Conservation (phyloP, 2,113 vertebrate species). For the Ascaphus truei region DNA sequence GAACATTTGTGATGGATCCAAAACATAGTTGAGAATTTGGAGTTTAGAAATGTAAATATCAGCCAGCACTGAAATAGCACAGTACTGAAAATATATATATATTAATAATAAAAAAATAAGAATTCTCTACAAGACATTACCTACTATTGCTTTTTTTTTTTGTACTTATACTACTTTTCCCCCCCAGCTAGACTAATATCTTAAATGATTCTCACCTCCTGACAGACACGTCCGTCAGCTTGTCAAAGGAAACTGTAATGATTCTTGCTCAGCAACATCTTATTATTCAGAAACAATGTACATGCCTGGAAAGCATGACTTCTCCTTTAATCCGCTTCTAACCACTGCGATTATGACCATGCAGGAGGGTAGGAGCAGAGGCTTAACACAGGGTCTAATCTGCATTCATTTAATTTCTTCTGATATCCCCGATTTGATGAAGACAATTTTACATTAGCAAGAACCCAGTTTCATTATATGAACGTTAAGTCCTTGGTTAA, state of each 20-base stretch:
- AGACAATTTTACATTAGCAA: no score
- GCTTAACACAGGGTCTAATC: neutral
- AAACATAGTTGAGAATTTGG: no score
- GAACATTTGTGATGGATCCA: no score
- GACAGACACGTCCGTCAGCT: neutral
- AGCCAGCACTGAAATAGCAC: no score
- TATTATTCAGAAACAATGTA: neutral
- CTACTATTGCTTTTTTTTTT: constrained; percentile 1
- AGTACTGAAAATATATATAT: no score
- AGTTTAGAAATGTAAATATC: no score
- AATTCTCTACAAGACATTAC: no score
- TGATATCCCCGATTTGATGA: neutral
- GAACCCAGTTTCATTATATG: no score
- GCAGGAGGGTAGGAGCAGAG: constrained; percentile 1
- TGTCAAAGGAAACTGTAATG: constrained; percentile 1
- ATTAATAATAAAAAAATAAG: no score
- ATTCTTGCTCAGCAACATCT: constrained; percentile 1
- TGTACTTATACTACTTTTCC: neutral
- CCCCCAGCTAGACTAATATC: neutral
- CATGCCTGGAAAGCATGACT: neutral
- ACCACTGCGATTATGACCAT: constrained; percentile 2
- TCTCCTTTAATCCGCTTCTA: constrained; percentile 8
- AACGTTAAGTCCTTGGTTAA: no score
- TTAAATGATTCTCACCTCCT: neutral
- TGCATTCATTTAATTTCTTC: neutral